Base-by-base conservation (phyloP, 2,113 vertebrate genomes). In the Gavialis gangeticus region DNA sequence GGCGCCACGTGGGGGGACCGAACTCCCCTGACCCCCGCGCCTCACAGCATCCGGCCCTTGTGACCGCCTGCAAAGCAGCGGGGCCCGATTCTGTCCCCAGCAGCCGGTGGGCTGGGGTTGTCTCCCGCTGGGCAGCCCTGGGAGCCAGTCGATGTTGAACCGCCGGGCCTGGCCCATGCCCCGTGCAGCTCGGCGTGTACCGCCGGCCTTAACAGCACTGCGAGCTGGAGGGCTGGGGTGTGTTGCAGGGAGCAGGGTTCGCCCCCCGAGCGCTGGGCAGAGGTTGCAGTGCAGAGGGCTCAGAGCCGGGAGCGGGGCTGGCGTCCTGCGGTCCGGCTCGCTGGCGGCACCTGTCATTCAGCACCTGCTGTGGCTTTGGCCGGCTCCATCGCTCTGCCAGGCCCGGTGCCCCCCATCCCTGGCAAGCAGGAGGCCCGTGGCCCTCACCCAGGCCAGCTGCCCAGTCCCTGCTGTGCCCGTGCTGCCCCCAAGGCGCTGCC, bases 251-350 rank as follows among this genome's bases (percentile, higher is more conserved):
- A 46, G 46, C 46, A 9, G 37, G 37, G 37, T 37, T 37, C 37
- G 37, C 37, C 37, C 37, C 37, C 37, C 37, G 37, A 37, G 37
- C 37, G 46, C 25, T 11, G 5, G 54, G 8, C 1, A 1, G 22
- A 58, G 16, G 24, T 75, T 0, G 30, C 30, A 0, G 0, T 56
- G 10, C 64, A 0, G 37, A 1, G 91, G n/a, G 21, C 4, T 10
- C 2, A 0, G 19, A 6, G 10, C 1, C 0, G 4, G 2, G 4
- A 2, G 0, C 0, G 1, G 60, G 18, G 64, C 1, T 2, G 4
- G 19, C 8, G 37, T 37, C 37, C 37, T 37, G 37, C 5, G 37
- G 37, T 37, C 30, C 64, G n/a, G 64, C 64, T 66, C 28, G 9
- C 64, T 66, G 3, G 25, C 12, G 25, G 12, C 18, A 27, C 25